Conservation (phyloP, 2,113 vertebrate genomes). For the Mola mola region DNA sequence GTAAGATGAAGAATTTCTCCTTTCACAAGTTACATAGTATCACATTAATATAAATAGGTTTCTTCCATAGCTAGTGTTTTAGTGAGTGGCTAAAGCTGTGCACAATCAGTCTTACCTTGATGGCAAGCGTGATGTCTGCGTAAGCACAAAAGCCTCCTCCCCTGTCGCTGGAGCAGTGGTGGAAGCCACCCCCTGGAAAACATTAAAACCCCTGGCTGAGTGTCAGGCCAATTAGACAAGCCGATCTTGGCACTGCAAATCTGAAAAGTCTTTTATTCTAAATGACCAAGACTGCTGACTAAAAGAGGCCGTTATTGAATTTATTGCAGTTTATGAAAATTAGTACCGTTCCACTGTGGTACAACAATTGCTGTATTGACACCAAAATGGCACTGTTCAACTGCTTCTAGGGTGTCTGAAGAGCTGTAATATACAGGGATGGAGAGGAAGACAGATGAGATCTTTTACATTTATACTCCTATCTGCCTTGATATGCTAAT, state of each 20-base stretch:
- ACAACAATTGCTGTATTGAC: slow-evolving; percentile 18
- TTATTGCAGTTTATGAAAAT: slow-evolving; percentile 31
- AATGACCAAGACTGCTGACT: slow-evolving; percentile 18
- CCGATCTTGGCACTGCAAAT: not conserved
- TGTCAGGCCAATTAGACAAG: slow-evolving; percentile 12
- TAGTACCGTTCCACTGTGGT: slow-evolving; percentile 5
- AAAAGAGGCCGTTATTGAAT: slow-evolving; percentile 35
- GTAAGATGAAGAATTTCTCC: no score
- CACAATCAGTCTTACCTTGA: slow-evolving; percentile 86
- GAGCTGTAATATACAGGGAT: slow-evolving; percentile 1
- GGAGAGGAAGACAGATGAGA: not conserved
- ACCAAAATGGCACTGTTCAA: slow-evolving; percentile 5
- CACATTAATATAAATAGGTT: not conserved
- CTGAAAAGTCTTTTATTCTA: slow-evolving; percentile 30
- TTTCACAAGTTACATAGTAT: no score
- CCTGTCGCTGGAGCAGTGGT: slow-evolving; percentile 94
- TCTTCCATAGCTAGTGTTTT: not conserved
- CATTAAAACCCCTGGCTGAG: slow-evolving; percentile 23
- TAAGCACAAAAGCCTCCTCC: slow-evolving; percentile 97
- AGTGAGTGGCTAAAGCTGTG: not conserved
- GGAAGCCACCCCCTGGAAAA: slow-evolving; percentile 94
- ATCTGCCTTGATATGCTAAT: slow-evolving; percentile 36
- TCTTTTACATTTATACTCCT: slow-evolving; percentile 30
- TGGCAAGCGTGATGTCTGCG: slow-evolving; percentile 93
- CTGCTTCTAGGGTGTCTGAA: slow-evolving; percentile 13